Base-by-base conservation (phyloP, 1,140 invertebrate genomes). In the Drosophila lini region DNA sequence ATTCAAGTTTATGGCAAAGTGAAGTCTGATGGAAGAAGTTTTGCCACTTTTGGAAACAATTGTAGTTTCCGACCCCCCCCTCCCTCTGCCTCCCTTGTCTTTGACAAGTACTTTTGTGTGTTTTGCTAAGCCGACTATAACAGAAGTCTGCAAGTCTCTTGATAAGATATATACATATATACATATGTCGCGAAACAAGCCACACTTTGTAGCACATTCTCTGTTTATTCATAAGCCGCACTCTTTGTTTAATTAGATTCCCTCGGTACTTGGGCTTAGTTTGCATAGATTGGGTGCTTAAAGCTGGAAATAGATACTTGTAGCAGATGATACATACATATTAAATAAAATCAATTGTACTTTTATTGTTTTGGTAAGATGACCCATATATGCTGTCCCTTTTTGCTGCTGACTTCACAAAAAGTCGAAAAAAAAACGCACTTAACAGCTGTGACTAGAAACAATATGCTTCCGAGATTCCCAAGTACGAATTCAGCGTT, bases 1-100 rank as follows among this genome's bases (percentile, higher is more conserved):
- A 55, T 55, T 55, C 52, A 55, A 55, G 52, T 55, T 55, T 55
- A 55, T 55, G 34, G 52, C 52, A 55, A 55, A 38, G 52, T 55
- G 52, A 55, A 55, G 52, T 55, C 52, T 55, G 52, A 55, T 55
- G 52, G 32, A 55, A 55, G 52, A 55, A 55, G 34, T 55, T 55
- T 55, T 38, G 52, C 34, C 16, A 53, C 32, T 53, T 53, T 19
- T 22, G 52, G 52, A 38, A 55, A 55, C 52, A 55, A 55, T 55
- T 55, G 52, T 25, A 55, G 15, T 36, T 55, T 38, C 52, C 13
- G 4, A 0, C 13, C 13, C 34, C 9, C 5, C 13, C 13, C 34
- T 9, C 5, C 7, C 16, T 28, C 22, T 22, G 5, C 7, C 16
- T 28, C 31, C 31, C 50, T 38, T 22, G 52, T 22, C 52, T 55